These are phyloP conservation scores for Branchellion lobata DNA, from an alignment of 2,888 invertebrate species.

Conservation along the genomic window DNA sequence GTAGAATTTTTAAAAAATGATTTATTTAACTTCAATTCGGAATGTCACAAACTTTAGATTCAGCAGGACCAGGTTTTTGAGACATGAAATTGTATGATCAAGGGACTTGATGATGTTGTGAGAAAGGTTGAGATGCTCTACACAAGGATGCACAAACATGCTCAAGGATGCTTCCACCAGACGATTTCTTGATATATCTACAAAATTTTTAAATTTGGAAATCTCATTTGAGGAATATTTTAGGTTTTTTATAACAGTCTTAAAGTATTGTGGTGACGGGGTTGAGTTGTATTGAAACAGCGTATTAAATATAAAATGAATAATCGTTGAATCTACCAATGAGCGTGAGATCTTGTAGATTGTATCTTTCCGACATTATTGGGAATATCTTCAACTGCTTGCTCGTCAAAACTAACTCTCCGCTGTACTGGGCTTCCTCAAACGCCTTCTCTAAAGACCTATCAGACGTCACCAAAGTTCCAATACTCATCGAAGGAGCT, in stretches of 20 bases:
- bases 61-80: conserved; percentile 83
- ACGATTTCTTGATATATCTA: conserved; percentile 82
- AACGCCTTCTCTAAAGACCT: conserved; percentile 25
- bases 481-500: background rate
- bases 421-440: conserved; percentile 35
- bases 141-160: conserved; percentile 79
- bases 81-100: conserved; percentile 77
- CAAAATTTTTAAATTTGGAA: too few species aligned
- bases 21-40: conserved; percentile 1
- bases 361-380: conserved; percentile 4
- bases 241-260: too few species aligned
- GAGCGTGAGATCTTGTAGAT: background rate
- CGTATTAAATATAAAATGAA: background rate
- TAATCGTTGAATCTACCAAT: conserved; percentile 19
- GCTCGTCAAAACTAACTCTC: conserved; percentile 10
- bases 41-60: conserved; percentile 73
- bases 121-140: conserved; percentile 83
- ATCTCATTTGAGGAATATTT: too few species aligned
- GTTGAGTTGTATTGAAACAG: too few species aligned
- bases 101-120: conserved; percentile 86
- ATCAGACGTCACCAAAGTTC: background rate
- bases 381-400: conserved; percentile 26
- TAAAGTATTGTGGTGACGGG: too few species aligned
- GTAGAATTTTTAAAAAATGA: background rate
- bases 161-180: conserved; percentile 86